Evolutionary conservation across 1,140 invertebrate species (phyloP), one percentile per base, ranked within the genome.

Genomic region (Neodiprion fabricii): DNA sequence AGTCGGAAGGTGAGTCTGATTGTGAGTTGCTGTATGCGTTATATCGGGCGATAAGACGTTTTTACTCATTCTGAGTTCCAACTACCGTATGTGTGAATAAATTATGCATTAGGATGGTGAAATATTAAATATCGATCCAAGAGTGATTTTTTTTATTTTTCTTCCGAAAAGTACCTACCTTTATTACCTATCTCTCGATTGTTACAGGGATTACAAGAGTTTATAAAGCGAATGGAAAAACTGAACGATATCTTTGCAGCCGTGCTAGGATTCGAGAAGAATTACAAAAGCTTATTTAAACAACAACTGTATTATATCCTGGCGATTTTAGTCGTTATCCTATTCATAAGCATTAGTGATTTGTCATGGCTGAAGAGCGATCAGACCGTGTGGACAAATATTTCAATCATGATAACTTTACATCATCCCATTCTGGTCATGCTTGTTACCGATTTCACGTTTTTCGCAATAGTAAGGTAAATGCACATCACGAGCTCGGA

Each of bases 381-480:
- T 0, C 48, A 69, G 10, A 73, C 77, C 10, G 0, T 17, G 0
- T 0, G 12, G 9, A 17, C 67, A 0, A 76, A 67, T 72, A n/a
- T 81, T 0, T 4, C 48, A 5, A 10, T 80, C 0, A 28, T 14
- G 1, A 1, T 68, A 1, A 11, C 61, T 0, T 4, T 53, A 1
- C 17, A 75, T 17, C 49, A 75, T 67, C 76, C 79, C 7, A 12
- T 76, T 7, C 1, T 53, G 0, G 5, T 80, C 1, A 73, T 77
- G 21, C 65, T 50, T 9, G 21, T 78, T 5, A 70, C 49, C 4
- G 77, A 78, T n/a, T 9, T 67, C 3, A 72, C 79, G 7, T 83
- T 83, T 61, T 23, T 76, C 1, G 65, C 69, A 12, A 77, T 77
- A 70, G 23, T 82, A 65, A 80, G 73, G 82, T 79, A 77, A 21